Conservation (phyloP, 2,797 vertebrate genomes). For the Anomalospiza imberbis region DNA sequence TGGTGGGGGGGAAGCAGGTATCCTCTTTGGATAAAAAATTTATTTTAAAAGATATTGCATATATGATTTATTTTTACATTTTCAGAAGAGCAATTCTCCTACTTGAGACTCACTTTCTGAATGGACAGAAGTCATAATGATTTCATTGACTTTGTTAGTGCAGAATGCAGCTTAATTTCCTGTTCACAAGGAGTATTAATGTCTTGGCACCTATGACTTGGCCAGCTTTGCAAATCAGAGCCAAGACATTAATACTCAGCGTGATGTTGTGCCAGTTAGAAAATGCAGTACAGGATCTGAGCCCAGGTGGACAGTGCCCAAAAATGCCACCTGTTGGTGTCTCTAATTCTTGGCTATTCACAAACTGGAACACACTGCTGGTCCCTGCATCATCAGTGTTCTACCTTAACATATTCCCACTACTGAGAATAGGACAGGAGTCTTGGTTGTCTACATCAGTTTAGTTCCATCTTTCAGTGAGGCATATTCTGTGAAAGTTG, state of each 20-base stretch:
- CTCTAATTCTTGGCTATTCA: neutral
- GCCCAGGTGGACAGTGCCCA: neutral
- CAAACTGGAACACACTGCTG: neutral
- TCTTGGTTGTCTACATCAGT: neutral
- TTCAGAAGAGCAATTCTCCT: neutral
- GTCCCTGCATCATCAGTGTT: neutral
- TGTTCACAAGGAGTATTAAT: neutral
- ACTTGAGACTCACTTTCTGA: neutral
- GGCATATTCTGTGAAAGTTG: neutral
- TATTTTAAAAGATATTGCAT: neutral
- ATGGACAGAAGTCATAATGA: neutral
- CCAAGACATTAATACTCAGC: neutral
- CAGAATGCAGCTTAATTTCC: neutral
- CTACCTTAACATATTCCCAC: neutral
- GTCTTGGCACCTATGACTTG: neutral
- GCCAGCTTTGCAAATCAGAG: neutral
- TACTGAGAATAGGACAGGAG: neutral
- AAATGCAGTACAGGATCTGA: neutral
- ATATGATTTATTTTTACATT: neutral
- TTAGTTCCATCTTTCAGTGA: neutral
- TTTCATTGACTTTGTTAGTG: neutral
- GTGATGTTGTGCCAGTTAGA: neutral
- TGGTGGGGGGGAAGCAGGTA: fast-evolving
- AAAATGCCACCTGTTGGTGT: conserved; percentile 8
- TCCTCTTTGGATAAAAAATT: neutral